Percentiles rank a stretch among this genome's conserved stretches.
These are phyloP conservation scores for Percina caprodes DNA, from an alignment of 2,113 vertebrate species.

Conservation along the genomic window DNA sequence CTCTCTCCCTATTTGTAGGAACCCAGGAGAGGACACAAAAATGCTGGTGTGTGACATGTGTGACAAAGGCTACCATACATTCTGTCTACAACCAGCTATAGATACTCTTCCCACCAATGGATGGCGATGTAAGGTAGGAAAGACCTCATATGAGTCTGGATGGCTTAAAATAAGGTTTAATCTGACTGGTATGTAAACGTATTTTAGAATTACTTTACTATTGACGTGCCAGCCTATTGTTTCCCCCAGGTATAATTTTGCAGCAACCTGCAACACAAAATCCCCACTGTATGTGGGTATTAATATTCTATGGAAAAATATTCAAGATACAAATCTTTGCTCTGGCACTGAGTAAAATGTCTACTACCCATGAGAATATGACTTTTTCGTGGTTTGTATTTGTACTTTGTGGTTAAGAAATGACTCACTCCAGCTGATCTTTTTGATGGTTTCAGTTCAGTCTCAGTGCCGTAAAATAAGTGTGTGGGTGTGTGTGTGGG, in stretches of 20 bases:
- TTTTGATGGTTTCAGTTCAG: slow-evolving; percentile 51
- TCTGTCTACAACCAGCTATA: slow-evolving; percentile 97
- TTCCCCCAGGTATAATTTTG: background rate
- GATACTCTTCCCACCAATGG: slow-evolving; percentile 97
- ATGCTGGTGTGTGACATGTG: slow-evolving; percentile 99
- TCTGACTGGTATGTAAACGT: background rate
- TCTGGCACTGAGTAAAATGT: slow-evolving; percentile 1
- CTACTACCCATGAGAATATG: slow-evolving; percentile 20
- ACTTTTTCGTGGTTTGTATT: slow-evolving; percentile 43
- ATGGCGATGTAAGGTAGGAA: slow-evolving; percentile 97
- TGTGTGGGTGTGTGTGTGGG: background rate
- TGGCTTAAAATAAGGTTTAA: background rate
- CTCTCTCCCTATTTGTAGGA: slow-evolving; percentile 79
- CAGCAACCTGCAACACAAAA: background rate
- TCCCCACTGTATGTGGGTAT: background rate
- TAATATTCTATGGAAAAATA: slow-evolving; percentile 2
- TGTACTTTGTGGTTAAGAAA: slow-evolving; percentile 52
- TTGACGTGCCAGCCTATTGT: background rate
- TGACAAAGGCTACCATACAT: slow-evolving; percentile 99
- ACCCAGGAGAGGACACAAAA: slow-evolving; percentile 98
- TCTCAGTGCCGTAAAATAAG: background rate
- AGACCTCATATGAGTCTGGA: background rate
- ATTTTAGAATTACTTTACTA: background rate
- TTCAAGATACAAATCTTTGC: background rate
- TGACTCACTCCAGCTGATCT: slow-evolving; percentile 48